Evolutionary conservation across 2,113 vertebrate species (phyloP).

Genomic region (Okapia johnstoni): DNA sequence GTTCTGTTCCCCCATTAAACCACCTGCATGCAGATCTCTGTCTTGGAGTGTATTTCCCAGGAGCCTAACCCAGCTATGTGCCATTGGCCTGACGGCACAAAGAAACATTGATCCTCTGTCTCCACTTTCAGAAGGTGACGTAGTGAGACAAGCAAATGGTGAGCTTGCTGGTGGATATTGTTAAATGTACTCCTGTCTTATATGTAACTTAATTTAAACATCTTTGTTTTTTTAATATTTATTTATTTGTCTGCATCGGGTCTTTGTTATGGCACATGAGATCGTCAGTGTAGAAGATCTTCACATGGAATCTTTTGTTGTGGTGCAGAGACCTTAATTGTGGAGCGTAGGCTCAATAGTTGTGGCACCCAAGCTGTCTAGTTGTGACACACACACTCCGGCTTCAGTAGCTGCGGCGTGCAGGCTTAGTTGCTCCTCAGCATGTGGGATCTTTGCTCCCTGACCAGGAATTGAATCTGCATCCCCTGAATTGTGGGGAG

Average conservation of each 20-base stretch:
- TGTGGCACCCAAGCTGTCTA: neutral
- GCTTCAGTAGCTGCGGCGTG: neutral
- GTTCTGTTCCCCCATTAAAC: neutral
- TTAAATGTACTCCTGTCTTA: neutral
- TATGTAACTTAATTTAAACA: neutral
- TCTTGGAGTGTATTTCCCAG: neutral
- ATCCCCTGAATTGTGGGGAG: neutral
- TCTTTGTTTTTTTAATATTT: neutral
- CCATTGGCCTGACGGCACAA: neutral
- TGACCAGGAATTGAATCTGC: neutral
- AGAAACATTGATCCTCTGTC: neutral
- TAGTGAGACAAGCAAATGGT: neutral
- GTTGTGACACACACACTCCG: neutral
- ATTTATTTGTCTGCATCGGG: neutral
- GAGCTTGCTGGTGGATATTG: neutral
- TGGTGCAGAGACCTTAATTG: neutral
- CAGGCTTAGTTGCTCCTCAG: neutral
- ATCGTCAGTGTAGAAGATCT: neutral
- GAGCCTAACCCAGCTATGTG: neutral
- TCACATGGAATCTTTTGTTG: neutral
- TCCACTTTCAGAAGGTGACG: neutral
- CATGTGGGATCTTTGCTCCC: neutral
- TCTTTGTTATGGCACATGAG: neutral
- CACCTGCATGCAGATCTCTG: neutral
- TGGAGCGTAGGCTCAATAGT: neutral